phyloP scores from a whole-genome alignment of 2,113 vertebrate genomes.

The Corythoichthys intestinalis region DNA sequence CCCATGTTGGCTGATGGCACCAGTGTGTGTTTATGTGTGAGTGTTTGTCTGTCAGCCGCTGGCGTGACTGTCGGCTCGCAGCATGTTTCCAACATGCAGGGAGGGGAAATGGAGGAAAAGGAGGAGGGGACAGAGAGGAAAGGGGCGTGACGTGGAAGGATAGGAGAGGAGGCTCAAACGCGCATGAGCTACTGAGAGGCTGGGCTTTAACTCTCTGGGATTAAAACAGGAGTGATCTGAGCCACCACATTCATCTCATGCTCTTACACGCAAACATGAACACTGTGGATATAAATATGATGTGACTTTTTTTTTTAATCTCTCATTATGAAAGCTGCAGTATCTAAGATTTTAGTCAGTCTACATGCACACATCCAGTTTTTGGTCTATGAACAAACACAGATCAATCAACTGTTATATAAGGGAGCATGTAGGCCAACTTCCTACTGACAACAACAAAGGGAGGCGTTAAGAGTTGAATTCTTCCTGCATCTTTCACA shows the following conservation, averaged over 20 bases:
- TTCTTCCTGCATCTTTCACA: conserved; percentile 2
- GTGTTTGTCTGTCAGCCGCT: conserved; percentile 39
- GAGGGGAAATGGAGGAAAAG: conserved; percentile 14
- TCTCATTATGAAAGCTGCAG: background rate
- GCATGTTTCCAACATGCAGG: conserved; percentile 57
- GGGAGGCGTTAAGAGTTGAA: conserved; percentile 7
- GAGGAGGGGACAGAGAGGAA: background rate
- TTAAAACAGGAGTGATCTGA: background rate
- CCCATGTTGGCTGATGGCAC: conserved; percentile 64
- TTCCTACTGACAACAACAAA: conserved; percentile 6
- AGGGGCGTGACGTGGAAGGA: conserved; percentile 31
- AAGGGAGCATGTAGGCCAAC: conserved; percentile 11
- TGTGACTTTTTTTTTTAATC: background rate
- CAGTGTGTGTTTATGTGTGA: conserved; percentile 20
- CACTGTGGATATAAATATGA: background rate
- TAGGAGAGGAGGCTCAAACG: conserved; percentile 28
- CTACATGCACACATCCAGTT: conserved; percentile 30
- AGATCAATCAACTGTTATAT: conserved; percentile 9
- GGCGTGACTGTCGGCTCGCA: conserved; percentile 48
- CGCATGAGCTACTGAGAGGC: conserved; percentile 27
- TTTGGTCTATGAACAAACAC: background rate
- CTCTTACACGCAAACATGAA: conserved; percentile 11
- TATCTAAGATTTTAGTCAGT: background rate
- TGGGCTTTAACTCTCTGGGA: background rate
- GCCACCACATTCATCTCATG: background rate